phyloP scores from a whole-genome alignment of 2,888 invertebrate species.

The Meandrusa payeni region DNA sequence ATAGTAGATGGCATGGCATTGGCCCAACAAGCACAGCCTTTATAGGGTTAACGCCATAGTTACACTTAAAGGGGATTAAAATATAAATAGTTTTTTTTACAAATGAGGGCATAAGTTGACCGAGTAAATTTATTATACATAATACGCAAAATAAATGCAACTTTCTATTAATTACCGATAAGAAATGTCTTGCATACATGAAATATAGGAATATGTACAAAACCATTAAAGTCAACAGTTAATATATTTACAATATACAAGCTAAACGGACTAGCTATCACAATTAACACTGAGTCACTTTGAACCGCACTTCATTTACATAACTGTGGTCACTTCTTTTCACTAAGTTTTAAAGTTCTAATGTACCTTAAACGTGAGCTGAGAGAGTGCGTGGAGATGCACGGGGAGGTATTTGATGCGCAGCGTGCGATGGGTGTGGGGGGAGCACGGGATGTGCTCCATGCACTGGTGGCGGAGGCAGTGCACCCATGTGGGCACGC shows the following conservation, averaged over 20 bases:
- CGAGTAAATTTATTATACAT: background rate
- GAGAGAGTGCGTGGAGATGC: constrained; percentile 86
- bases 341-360: constrained; percentile 30
- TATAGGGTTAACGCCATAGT: constrained; percentile 49
- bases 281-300: constrained; percentile 52
- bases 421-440: constrained; percentile 68
- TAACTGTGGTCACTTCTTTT: constrained; percentile 49
- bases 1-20: constrained; percentile 62
- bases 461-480: constrained; percentile 72
- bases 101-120: background rate
- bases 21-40: constrained; percentile 65
- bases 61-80: constrained; percentile 1
- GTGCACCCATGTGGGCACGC: constrained; percentile 77
- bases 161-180: constrained; percentile 1
- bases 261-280: constrained; percentile 73
- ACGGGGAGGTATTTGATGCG: constrained; percentile 76
- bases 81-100: constrained; percentile 4
- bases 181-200: constrained; percentile 6
- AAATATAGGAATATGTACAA: constrained; percentile 21
- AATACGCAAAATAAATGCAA: constrained; percentile 10
- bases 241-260: constrained; percentile 49
- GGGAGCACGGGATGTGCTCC: constrained; percentile 74
- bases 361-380: constrained; percentile 85
- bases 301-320: constrained; percentile 23
- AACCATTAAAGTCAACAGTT: constrained; percentile 10